Base-by-base conservation (phyloP, 2,113 vertebrate species). In the Gallinago jamesoni region DNA sequence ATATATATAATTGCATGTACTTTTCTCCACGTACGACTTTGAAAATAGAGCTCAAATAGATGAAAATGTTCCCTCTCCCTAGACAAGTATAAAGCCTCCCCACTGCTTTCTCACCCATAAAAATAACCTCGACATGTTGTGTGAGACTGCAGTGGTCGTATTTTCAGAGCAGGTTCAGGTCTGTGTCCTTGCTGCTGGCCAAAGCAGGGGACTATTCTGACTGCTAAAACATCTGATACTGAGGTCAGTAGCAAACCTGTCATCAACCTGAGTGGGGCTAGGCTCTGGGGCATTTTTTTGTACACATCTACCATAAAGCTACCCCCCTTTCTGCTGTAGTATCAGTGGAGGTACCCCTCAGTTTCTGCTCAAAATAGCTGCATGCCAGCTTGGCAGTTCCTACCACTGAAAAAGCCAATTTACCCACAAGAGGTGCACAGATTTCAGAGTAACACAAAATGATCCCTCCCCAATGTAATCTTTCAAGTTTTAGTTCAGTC, bases 51-150 rank as follows among this genome's bases (percentile, higher is more conserved):
- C 35, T 86, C 73, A 56, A 67, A 55, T 4, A 76, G 77, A 68
- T 23, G 69, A 85, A 93, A 80, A 69, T 5, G 0, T 83, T 85
- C 70, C 82, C 59, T 76, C 78, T 91, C n/a, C 39, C 75, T 89
- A 84, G 84, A 59, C 77, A 96, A 92, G 70, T 83, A 59, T 92
- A 81, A 92, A 94, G 82, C 47, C 41, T 89, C 43, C 35, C 22
- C 41, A 48, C 23, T 76, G 74, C 70, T 56, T 75, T 77, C 70
- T 53, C 64, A 72, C 25, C 15, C 7, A 10, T 59, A 55, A 84
- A 88, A 79, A 84, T 15, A 90, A 31, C 12, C 45, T 33, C 62
- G 55, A 76, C 27, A 25, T 55, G 64, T 85, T 95, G 90, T 28
- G 23, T 94, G 81, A 94, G 68, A 37, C 55, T 73, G 24, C 17